Conservation (phyloP, 2,888 invertebrate genomes). For the Seira ritae region DNA sequence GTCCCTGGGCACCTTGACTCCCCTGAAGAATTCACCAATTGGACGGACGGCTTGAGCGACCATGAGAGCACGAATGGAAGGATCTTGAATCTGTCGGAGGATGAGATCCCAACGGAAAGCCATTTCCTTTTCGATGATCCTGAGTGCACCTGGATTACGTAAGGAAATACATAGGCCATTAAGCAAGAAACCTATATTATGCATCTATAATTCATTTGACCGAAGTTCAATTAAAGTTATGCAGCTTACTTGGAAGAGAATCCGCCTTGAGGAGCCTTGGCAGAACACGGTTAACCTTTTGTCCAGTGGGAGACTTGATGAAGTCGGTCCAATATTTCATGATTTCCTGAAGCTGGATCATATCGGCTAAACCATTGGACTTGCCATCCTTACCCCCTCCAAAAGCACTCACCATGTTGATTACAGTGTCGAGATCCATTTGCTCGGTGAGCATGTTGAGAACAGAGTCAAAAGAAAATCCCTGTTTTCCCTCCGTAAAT, state of each 20-base stretch:
- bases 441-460: constrained; percentile 63
- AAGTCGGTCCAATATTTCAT: constrained; percentile 67
- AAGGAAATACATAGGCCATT: too few relatives aligned
- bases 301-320: constrained; percentile 67
- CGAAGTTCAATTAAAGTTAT: not conserved
- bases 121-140: constrained; percentile 71
- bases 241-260: constrained; percentile 54
- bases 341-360: constrained; percentile 68
- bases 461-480: constrained; percentile 69
- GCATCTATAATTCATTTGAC: too few relatives aligned
- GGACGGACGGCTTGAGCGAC: constrained; percentile 70
- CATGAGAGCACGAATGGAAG: constrained; percentile 62
- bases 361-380: constrained; percentile 64
- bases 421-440: constrained; percentile 69
- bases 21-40: constrained; percentile 68
- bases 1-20: constrained; percentile 66
- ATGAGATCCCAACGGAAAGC: constrained; percentile 70
- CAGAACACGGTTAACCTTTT: constrained; percentile 69
- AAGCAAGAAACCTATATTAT: not conserved
- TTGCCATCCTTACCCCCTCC: constrained; percentile 63
- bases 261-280: constrained; percentile 69
- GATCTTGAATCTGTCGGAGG: constrained; percentile 68
- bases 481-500: constrained; percentile 42
- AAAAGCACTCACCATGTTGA: constrained; percentile 68
- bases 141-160: constrained; percentile 65